Evolutionary conservation across 92 coral and sea anemone genomes (phyloP).

Genomic region (Palythoa grandiflora): DNA sequence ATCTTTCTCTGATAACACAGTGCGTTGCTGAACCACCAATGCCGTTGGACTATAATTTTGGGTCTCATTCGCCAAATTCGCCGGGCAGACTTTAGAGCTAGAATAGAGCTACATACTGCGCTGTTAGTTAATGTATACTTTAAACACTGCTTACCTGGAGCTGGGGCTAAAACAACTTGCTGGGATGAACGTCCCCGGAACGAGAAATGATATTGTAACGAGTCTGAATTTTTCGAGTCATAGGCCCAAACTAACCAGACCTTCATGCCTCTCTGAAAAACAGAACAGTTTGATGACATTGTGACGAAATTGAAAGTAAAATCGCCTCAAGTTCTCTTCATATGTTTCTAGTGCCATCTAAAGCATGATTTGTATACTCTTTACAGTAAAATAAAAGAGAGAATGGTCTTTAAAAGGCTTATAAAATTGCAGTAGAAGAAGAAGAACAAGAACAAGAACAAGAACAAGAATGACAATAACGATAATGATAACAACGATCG

Average conservation of each 20-base stretch:
- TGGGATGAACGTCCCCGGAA: background rate
- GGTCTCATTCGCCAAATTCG: too few species aligned
- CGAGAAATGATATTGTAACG: background rate
- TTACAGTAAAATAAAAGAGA: background rate
- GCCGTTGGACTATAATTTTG: too few species aligned
- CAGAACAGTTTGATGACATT: background rate
- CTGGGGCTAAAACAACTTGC: slow-evolving; percentile 1
- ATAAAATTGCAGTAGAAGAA: too few species aligned
- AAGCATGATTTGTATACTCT: background rate
- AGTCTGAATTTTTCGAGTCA: background rate
- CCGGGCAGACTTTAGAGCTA: background rate
- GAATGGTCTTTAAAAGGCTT: background rate
- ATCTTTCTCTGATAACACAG: too few species aligned
- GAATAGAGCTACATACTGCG: background rate
- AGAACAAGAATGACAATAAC: too few species aligned
- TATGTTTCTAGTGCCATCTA: too few species aligned
- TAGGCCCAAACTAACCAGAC: slow-evolving; percentile 1
- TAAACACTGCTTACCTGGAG: slow-evolving; percentile 10
- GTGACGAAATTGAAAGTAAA: background rate
- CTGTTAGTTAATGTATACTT: background rate
- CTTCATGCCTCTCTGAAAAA: background rate
- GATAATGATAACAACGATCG: too few species aligned
- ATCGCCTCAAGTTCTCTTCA: background rate
- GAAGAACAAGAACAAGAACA: too few species aligned
- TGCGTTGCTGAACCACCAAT: too few species aligned